Conservation (phyloP, 2,888 invertebrate genomes). For the Conops quadrifasciatus region DNA sequence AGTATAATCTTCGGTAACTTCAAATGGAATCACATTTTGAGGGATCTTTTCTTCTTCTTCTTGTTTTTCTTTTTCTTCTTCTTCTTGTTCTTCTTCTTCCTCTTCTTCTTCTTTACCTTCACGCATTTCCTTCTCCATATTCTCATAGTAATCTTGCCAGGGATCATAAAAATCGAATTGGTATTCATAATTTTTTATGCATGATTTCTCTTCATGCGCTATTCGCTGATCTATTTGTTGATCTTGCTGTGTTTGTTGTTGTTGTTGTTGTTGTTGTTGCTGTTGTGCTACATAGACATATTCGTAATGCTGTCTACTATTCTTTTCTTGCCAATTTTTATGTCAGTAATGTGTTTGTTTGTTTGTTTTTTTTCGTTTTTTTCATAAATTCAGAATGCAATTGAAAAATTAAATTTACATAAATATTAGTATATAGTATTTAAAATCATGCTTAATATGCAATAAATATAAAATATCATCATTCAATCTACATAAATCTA, state of each 20-base stretch:
- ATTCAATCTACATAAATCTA: too few relatives aligned
- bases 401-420: slow-evolving; percentile 29
- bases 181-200: neutral
- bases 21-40: too few relatives aligned
- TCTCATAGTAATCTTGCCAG: slow-evolving; percentile 76
- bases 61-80: neutral
- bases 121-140: slow-evolving; percentile 61
- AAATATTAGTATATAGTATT: slow-evolving; percentile 10
- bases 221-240: neutral
- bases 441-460: slow-evolving; percentile 16
- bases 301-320: neutral
- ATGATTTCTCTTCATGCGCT: slow-evolving; percentile 10
- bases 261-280: slow-evolving; percentile 34
- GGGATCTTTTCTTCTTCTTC: neutral
- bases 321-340: slow-evolving; percentile 19
- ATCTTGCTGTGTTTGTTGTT: slow-evolving; percentile 20
- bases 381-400: neutral
- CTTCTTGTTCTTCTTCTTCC: neutral
- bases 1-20: too few relatives aligned
- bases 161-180: slow-evolving; percentile 69
- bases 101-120: slow-evolving; percentile 21
- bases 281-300: slow-evolving; percentile 13
- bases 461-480: neutral
- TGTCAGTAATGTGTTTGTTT: slow-evolving; percentile 10
- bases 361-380: neutral